Evolutionary conservation across 2,797 vertebrate species (phyloP).

Genomic region (Pitangus sulphuratus): DNA sequence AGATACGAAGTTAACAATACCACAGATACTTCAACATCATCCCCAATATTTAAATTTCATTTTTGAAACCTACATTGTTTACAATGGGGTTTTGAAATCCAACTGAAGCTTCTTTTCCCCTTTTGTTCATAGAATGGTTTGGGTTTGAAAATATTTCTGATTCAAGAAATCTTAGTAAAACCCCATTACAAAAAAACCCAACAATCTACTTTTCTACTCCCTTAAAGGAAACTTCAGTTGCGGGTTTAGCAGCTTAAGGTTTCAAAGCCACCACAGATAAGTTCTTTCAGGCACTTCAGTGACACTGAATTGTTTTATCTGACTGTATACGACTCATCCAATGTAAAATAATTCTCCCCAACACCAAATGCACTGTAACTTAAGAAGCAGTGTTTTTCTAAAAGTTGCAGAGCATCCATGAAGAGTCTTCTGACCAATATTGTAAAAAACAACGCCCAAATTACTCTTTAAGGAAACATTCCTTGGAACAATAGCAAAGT

Average conservation of each 20-base stretch:
- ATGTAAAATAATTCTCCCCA: not conserved
- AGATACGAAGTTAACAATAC: not conserved
- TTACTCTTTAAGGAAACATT: not conserved
- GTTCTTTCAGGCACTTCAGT: not conserved
- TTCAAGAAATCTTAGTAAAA: not conserved
- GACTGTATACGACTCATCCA: not conserved
- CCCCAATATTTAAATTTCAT: not conserved
- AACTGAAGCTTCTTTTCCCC: not conserved
- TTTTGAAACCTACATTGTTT: not conserved
- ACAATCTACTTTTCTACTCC: fast-evolving
- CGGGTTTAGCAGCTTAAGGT: not conserved
- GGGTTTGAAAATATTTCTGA: not conserved
- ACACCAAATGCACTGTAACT: not conserved
- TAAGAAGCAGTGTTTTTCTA: not conserved
- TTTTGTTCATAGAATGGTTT: not conserved
- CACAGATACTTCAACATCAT: not conserved
- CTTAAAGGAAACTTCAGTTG: not conserved
- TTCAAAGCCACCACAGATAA: not conserved
- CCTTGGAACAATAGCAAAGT: not conserved
- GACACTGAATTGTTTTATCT: not conserved
- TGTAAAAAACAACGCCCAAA: not conserved
- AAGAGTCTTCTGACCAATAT: not conserved
- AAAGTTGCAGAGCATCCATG: not conserved
- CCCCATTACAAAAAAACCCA: not conserved
- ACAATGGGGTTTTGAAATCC: not conserved